Conservation (phyloP, 2,888 invertebrate genomes). For the Agonopterix heracliana region DNA sequence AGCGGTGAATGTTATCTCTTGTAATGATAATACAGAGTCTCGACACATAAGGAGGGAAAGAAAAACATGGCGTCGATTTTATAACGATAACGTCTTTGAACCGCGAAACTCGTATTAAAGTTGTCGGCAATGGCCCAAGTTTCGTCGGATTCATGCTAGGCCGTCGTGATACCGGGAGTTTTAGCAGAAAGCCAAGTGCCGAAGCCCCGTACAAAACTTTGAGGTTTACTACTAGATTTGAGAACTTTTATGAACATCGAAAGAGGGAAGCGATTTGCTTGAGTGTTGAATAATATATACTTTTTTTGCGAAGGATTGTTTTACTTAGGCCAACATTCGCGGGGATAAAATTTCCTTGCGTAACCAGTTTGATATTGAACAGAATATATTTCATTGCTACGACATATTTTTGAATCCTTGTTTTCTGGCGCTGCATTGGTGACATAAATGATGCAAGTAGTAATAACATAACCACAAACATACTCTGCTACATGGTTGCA, state of each 20-base stretch:
- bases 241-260: constrained; percentile 40
- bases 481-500: too few relatives aligned
- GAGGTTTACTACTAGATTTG: constrained; percentile 40
- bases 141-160: constrained; percentile 38
- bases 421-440: too few relatives aligned
- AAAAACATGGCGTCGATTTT: constrained; percentile 44
- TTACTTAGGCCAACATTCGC: neutral
- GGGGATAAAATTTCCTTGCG: neutral
- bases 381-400: too few relatives aligned
- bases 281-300: constrained; percentile 20
- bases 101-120: constrained; percentile 54
- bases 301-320: constrained; percentile 3
- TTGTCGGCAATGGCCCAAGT: constrained; percentile 47
- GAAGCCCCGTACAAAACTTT: constrained; percentile 32
- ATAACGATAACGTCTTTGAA: constrained; percentile 45
- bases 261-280: constrained; percentile 33
- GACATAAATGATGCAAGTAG: too few relatives aligned
- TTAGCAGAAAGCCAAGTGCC: constrained; percentile 39
- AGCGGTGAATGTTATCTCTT: constrained; percentile 10
- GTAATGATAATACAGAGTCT: constrained; percentile 11
- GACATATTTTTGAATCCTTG: too few relatives aligned
- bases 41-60: constrained; percentile 20
- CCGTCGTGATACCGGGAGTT: constrained; percentile 39
- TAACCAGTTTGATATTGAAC: neutral
- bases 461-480: too few relatives aligned